These are phyloP conservation scores for Drosophila nigritarsus DNA, from an alignment of 2,888 invertebrate genomes.

Conservation along the genomic window DNA sequence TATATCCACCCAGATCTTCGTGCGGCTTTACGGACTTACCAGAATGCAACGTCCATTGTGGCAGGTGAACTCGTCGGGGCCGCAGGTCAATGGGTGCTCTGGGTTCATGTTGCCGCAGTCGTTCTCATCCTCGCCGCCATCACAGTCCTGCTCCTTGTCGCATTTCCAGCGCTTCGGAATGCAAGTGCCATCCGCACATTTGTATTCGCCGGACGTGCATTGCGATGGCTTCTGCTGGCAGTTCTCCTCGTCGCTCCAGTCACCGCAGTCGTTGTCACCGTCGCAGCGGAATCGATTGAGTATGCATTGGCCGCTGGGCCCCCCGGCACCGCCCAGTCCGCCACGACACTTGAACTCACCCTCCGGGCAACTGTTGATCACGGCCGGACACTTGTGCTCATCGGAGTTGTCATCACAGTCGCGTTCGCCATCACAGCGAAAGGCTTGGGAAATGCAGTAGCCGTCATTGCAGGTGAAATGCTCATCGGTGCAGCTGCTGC, in stretches of 20 bases:
- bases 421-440: conserved; percentile 90
- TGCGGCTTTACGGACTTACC: conserved; percentile 85
- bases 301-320: conserved; percentile 88
- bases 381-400: conserved; percentile 88
- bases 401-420: conserved; percentile 92
- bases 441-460: conserved; percentile 90
- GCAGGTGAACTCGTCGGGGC: conserved; percentile 90
- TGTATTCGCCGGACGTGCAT: conserved; percentile 90
- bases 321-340: conserved; percentile 85
- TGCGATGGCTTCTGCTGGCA: conserved; percentile 89
- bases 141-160: conserved; percentile 92
- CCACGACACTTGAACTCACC: conserved; percentile 91
- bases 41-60: conserved; percentile 90
- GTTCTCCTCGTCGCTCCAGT: conserved; percentile 94
- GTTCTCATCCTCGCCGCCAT: conserved; percentile 91
- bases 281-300: conserved; percentile 92
- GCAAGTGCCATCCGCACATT: conserved; percentile 91
- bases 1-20: neutral
- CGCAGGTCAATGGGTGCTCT: conserved; percentile 88
- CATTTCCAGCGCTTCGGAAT: conserved; percentile 92
- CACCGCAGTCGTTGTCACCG: conserved; percentile 94
- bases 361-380: conserved; percentile 88
- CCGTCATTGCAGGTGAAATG: conserved; percentile 91
- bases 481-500: conserved; percentile 89
- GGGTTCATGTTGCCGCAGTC: conserved; percentile 87